These are phyloP conservation scores for Suricata suricatta DNA, from an alignment of 2,113 vertebrate genomes.

Conservation along the genomic window DNA sequence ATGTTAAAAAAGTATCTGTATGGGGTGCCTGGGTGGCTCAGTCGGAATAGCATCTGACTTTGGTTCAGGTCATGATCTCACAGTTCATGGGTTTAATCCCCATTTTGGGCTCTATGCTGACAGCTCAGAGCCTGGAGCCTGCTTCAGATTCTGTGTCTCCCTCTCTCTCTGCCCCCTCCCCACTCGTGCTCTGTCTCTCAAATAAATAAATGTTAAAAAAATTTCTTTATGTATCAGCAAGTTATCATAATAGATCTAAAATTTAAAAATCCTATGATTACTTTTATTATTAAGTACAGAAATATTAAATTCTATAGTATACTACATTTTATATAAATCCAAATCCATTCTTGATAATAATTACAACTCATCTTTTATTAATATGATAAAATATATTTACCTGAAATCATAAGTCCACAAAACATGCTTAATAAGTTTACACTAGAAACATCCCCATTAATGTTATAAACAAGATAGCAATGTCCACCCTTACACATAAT, in stretches of 20 bases:
- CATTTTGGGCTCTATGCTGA: too few species aligned
- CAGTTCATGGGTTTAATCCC: too few species aligned
- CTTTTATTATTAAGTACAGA: neutral
- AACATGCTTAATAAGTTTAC: neutral
- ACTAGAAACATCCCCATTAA: neutral
- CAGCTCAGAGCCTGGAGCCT: too few species aligned
- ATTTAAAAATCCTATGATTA: neutral
- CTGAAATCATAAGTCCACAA: neutral
- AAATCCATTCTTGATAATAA: neutral
- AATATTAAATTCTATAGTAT: neutral
- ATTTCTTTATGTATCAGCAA: neutral
- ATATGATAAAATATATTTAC: neutral
- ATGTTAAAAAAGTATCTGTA: neutral
- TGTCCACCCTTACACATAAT: neutral
- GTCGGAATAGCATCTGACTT: too few species aligned
- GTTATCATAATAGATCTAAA: neutral
- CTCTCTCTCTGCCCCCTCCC: too few species aligned
- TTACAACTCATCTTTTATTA: neutral
- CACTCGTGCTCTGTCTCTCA: too few species aligned
- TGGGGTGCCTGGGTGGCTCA: too few species aligned
- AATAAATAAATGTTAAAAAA: too few species aligned
- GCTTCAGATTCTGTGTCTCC: too few species aligned
- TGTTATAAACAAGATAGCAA: neutral
- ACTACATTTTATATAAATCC: neutral
- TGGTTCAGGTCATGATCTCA: too few species aligned